Percentiles rank a stretch among this genome's conserved stretches.
Conservation (phyloP, 2,888 invertebrate species). For the Pheosia gnoma region DNA sequence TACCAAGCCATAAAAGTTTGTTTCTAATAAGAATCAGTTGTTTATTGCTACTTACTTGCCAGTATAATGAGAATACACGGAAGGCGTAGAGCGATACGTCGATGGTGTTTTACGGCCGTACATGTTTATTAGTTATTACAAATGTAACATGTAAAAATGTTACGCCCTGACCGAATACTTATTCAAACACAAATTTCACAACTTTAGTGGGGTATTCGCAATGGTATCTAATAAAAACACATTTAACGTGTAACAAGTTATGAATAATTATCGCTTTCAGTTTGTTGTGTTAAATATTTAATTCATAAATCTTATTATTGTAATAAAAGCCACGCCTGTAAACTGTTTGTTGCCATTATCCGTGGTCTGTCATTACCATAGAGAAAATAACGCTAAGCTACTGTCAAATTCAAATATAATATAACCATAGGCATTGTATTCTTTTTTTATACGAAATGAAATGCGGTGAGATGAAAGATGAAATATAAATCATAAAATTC, state of each 20-base stretch:
- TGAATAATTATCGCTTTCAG: conserved; percentile 13
- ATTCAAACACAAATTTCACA: conserved; percentile 14
- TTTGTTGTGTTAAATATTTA: conserved; percentile 24
- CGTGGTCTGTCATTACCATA: conserved; percentile 26
- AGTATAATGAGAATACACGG: conserved; percentile 94
- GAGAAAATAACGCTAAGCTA: too few species aligned
- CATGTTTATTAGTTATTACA: conserved; percentile 48
- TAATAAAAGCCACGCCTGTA: conserved; percentile 56
- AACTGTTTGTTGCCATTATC: conserved; percentile 36
- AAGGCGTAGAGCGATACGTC: conserved; percentile 91
- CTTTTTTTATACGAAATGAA: too few species aligned
- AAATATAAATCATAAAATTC: too few species aligned
- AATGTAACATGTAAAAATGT: conserved; percentile 14
- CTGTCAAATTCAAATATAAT: conserved; percentile 6
- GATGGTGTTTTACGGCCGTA: conserved; percentile 93
- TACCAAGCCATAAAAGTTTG: background rate
- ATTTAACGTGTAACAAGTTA: conserved; percentile 8
- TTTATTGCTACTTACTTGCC: conserved; percentile 78
- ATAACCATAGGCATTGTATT: too few species aligned
- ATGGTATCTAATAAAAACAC: conserved; percentile 9
- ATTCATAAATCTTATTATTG: conserved; percentile 38
- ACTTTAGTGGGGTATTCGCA: conserved; percentile 15
- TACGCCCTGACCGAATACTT: conserved; percentile 41
- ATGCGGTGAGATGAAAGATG: too few species aligned
- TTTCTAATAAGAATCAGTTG: conserved; percentile 18